Conservation (phyloP, 35 echinoderm and acorn worm species). For the Lytechinus variegatus region DNA sequence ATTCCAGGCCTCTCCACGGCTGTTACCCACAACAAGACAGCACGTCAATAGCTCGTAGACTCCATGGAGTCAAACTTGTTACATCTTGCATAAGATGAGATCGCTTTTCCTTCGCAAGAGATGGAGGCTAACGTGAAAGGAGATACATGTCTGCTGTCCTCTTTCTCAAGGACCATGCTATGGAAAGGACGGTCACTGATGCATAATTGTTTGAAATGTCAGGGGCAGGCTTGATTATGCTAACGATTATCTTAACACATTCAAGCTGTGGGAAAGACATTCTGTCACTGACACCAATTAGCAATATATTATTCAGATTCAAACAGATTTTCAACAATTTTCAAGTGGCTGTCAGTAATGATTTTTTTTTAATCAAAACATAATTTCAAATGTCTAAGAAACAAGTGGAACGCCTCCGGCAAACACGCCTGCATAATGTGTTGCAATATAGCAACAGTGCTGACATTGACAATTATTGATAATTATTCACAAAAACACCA, state of each 20-base stretch:
- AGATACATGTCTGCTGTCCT: neutral
- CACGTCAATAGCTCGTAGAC: neutral
- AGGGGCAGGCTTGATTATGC: neutral
- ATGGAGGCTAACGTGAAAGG: neutral
- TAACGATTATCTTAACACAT: constrained; percentile 5
- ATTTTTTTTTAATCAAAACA: neutral
- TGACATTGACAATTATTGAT: too few relatives aligned
- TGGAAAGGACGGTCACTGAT: neutral
- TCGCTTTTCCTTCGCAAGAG: neutral
- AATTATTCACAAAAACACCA: too few relatives aligned
- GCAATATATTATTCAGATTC: neutral
- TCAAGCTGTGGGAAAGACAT: neutral
- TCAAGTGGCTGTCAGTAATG: neutral
- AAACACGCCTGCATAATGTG: too few relatives aligned
- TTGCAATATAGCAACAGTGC: too few relatives aligned
- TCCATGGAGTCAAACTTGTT: neutral
- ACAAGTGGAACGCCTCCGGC: too few relatives aligned
- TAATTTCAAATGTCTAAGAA: neutral
- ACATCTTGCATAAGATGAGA: constrained; percentile 11
- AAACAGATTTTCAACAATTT: neutral
- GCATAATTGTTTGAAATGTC: constrained; percentile 14
- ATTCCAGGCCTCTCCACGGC: neutral
- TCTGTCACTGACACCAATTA: neutral
- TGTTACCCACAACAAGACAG: neutral
- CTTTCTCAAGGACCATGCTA: neutral